Conservation (phyloP, 1,140 invertebrate genomes). For the Sweltsa coloradensis region DNA sequence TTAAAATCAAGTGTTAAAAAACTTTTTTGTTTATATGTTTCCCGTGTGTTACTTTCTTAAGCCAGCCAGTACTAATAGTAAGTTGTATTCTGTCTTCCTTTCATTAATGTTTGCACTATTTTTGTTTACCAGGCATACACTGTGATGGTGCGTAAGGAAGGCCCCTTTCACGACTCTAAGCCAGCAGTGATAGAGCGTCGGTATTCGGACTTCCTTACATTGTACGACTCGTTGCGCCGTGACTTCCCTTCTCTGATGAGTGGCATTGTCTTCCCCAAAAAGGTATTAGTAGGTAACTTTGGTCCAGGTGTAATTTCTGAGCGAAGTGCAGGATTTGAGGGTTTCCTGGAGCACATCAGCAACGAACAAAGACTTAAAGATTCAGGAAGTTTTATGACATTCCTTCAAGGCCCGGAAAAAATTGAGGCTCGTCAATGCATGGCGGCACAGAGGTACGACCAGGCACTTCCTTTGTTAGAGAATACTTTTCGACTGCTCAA, state of each 20-base stretch:
- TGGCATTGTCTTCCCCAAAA: constrained; percentile 53
- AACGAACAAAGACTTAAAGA: constrained; percentile 42
- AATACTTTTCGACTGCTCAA: constrained; percentile 58
- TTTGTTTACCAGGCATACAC: constrained; percentile 32
- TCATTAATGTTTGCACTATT: background rate
- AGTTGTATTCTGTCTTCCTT: background rate
- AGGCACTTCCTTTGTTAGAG: constrained; percentile 50
- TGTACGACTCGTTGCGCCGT: constrained; percentile 48
- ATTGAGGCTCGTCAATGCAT: constrained; percentile 44
- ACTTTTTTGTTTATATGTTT: background rate
- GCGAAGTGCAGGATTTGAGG: constrained; percentile 57
- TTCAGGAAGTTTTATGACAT: constrained; percentile 44
- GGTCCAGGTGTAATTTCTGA: constrained; percentile 52
- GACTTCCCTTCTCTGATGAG: constrained; percentile 42
- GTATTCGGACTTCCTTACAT: constrained; percentile 61
- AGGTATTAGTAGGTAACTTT: constrained; percentile 64
- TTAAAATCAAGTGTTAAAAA: background rate
- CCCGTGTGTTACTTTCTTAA: background rate
- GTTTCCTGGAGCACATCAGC: constrained; percentile 45
- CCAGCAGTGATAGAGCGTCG: constrained; percentile 53
- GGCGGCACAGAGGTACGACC: constrained; percentile 43
- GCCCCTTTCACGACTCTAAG: constrained; percentile 34
- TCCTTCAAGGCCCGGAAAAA: constrained; percentile 55
- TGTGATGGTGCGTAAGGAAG: constrained; percentile 40
- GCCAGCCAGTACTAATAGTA: background rate